Base-by-base conservation (phyloP, 2,113 vertebrate species). In the Phoenicopterus ruber region DNA sequence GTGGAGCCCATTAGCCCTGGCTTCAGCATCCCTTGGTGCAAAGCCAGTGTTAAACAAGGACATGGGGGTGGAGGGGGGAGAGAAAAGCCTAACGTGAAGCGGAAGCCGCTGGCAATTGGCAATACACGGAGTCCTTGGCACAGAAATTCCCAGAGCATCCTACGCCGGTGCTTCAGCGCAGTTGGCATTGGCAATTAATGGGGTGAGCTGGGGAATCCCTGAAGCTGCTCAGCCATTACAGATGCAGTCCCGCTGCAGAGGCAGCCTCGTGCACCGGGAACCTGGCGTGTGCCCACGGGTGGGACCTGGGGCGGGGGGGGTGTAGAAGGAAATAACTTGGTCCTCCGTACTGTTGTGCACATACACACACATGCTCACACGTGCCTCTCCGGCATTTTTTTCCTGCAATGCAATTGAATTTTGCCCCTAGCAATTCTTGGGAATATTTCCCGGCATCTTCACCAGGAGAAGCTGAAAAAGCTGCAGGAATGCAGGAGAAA, bases 101-200 rank as follows among this genome's bases (percentile, higher is more conserved):
- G 0, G 72, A 84, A 93, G 78, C 74, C 24, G 32, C 58, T 4
- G 11, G 90, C 34, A 0, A 44, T 32, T 70, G 93, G 94, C 81
- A 90, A 93, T 47, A 86, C 81, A 61, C 2, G 0, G 49, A 89
- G 95, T 96, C 67, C 83, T 95, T 96, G 96, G 94, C 74, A 17
- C 73, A 47, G 85, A 66, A 77, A 57, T n/a, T 81, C 67, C 70
- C 79, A 34, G 88, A 94, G 84, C 90, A 50, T 78, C 88, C 88
- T 31, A 70, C 5, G 3, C 65, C 5, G 42, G 55, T 61, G 73
- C 80, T 90, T 88, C 81, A 7, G 58, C 2, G 1, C 71, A 17
- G 22, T 7, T 52, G 57, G 83, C 82, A 16, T 50, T 61, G 52
- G 82, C 63, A 78, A 1, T 47, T 50, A 57, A 38, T 1, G 3